phyloP scores from a whole-genome alignment of 2,888 invertebrate species.

The Metellina segmentata region DNA sequence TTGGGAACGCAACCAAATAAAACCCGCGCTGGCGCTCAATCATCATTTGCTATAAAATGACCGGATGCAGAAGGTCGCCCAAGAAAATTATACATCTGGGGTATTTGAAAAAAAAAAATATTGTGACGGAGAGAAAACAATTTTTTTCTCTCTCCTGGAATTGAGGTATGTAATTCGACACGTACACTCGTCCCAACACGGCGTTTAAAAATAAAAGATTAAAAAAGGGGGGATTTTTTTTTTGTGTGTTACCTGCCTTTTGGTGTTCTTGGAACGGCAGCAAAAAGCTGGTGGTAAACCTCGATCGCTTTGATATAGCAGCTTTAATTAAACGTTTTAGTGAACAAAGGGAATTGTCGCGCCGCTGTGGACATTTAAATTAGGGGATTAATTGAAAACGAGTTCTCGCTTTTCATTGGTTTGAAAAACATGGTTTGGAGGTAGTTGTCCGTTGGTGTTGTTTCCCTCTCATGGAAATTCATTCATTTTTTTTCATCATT shows the following conservation, averaged over 20 bases:
- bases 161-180: conserved; percentile 20
- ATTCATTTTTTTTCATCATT: neutral
- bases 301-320: neutral
- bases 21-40: conserved; percentile 40
- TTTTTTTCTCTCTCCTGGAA: conserved; percentile 16
- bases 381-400: neutral
- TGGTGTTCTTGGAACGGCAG: neutral
- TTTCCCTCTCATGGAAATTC: neutral
- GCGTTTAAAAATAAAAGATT: neutral
- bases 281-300: neutral
- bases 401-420: neutral
- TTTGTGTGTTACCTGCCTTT: neutral
- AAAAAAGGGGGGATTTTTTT: neutral
- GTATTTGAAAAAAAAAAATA: conserved; percentile 9
- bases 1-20: conserved; percentile 2
- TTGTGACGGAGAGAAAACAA: conserved; percentile 33
- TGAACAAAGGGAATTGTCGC: neutral
- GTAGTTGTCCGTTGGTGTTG: neutral
- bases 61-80: conserved; percentile 50
- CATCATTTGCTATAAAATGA: conserved; percentile 62
- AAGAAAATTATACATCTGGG: conserved; percentile 35
- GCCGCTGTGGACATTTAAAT: neutral
- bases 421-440: neutral
- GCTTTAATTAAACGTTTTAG: neutral
- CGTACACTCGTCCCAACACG: neutral